Conservation (phyloP, 2,113 vertebrate genomes). For the Mixornis gularis region DNA sequence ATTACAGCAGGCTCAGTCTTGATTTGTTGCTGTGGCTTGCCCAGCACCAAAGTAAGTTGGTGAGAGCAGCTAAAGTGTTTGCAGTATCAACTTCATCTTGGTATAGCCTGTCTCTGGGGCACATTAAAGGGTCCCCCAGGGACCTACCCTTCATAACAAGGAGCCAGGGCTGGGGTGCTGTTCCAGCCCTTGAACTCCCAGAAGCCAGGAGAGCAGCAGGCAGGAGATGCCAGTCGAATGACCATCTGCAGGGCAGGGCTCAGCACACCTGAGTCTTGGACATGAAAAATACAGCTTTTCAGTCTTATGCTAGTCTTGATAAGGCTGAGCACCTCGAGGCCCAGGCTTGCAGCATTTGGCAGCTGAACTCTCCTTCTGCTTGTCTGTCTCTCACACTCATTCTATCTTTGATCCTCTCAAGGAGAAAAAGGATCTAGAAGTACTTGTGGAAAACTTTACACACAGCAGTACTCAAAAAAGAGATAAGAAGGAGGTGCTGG, state of each 20-base stretch:
- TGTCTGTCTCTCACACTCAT: conserved; percentile 21
- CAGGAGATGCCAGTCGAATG: neutral
- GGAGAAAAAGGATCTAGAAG: conserved; percentile 31
- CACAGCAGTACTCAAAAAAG: conserved; percentile 14
- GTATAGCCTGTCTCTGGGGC: neutral
- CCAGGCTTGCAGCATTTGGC: neutral
- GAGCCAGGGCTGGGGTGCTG: neutral
- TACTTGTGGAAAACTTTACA: conserved; percentile 51
- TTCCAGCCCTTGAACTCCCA: neutral
- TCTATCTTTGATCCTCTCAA: conserved; percentile 38
- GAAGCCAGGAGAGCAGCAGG: neutral
- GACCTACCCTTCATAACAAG: neutral
- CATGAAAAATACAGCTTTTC: neutral
- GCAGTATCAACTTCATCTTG: neutral
- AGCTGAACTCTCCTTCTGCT: neutral
- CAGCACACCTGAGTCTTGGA: neutral
- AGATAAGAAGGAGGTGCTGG: conserved; percentile 50
- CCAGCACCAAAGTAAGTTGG: neutral
- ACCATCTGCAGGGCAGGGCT: neutral
- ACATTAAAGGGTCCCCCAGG: neutral
- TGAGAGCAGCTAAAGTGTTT: neutral
- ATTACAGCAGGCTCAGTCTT: neutral
- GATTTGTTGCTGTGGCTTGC: neutral
- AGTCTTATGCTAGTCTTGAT: neutral
- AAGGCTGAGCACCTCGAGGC: neutral